These are phyloP conservation scores for Muschampia plurimacula DNA, from an alignment of 2,888 invertebrate genomes.

Conservation along the genomic window DNA sequence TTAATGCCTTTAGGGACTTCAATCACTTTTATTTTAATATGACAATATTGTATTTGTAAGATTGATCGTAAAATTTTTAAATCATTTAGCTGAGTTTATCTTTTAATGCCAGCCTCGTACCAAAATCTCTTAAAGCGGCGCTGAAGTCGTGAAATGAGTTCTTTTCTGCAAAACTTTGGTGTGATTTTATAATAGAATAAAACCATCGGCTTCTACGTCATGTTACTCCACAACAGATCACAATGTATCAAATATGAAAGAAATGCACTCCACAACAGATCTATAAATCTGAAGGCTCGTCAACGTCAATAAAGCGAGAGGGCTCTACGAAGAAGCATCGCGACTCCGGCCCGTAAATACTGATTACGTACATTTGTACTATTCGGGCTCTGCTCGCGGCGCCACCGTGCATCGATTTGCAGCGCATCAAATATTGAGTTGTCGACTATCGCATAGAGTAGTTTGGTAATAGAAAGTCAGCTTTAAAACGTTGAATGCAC, in stretches of 20 bases:
- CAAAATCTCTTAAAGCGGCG: not conserved
- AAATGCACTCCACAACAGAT: conserved; percentile 23
- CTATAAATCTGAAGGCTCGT: conserved; percentile 28
- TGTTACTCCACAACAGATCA: not conserved
- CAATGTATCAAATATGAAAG: conserved; percentile 34
- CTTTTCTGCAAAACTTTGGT: not conserved
- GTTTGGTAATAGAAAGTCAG: not conserved
- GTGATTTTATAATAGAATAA: conserved; percentile 1
- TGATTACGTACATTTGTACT: conserved; percentile 39
- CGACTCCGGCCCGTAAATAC: conserved; percentile 42
- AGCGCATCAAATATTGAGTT: conserved; percentile 78
- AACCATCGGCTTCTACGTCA: not conserved
- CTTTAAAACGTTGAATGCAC: too few species aligned
- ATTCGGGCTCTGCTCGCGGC: conserved; percentile 34
- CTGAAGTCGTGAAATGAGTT: not conserved
- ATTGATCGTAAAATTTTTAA: too few species aligned
- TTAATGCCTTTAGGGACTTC: too few species aligned
- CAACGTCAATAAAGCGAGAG: conserved; percentile 31
- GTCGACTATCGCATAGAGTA: conserved; percentile 45
- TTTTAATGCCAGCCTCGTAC: not conserved
- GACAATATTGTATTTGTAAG: too few species aligned
- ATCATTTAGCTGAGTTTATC: too few species aligned
- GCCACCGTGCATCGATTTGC: conserved; percentile 67
- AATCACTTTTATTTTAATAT: too few species aligned
- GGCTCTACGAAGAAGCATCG: conserved; percentile 36